Conservation (phyloP, 2,888 invertebrate species). For the Chalcis sispes region DNA sequence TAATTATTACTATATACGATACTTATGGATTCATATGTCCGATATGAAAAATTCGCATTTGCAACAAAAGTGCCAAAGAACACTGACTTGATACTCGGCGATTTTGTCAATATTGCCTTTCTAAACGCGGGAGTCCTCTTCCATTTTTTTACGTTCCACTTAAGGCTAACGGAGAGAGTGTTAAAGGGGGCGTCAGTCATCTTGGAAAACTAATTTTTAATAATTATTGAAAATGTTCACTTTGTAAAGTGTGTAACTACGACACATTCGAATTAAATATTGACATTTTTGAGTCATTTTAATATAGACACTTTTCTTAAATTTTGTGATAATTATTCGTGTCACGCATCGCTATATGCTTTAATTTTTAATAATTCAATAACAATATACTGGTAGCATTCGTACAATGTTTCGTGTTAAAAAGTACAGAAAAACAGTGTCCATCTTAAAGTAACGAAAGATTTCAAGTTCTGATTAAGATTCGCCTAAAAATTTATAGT, state of each 20-base stretch:
- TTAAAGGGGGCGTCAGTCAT: constrained; percentile 18
- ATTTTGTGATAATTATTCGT: constrained; percentile 14
- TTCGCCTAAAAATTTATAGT: constrained; percentile 46
- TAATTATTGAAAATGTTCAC: constrained; percentile 11
- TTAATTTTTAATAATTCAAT: constrained; percentile 21
- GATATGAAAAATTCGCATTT: constrained; percentile 52
- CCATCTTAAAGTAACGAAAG: constrained; percentile 13
- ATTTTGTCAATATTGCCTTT: constrained; percentile 57
- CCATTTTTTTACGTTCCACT: constrained; percentile 46
- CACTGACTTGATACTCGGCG: constrained; percentile 55
- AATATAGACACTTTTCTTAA: constrained; percentile 27
- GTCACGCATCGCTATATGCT: neutral
- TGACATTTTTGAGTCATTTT: constrained; percentile 25
- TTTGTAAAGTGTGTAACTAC: too few species aligned
- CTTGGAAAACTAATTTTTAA: constrained; percentile 7
- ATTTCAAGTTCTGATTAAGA: constrained; percentile 48
- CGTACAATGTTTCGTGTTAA: constrained; percentile 24
- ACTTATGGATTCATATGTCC: constrained; percentile 39
- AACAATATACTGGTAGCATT: constrained; percentile 24
- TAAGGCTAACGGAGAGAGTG: constrained; percentile 30
- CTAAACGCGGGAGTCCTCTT: constrained; percentile 46
- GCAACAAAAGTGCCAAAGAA: constrained; percentile 61
- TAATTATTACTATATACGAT: too few species aligned
- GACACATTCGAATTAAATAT: constrained; percentile 9
- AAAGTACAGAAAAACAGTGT: constrained; percentile 27